Evolutionary conservation across 2,888 invertebrate genomes (phyloP).

Genomic region (Arctia plantaginis): DNA sequence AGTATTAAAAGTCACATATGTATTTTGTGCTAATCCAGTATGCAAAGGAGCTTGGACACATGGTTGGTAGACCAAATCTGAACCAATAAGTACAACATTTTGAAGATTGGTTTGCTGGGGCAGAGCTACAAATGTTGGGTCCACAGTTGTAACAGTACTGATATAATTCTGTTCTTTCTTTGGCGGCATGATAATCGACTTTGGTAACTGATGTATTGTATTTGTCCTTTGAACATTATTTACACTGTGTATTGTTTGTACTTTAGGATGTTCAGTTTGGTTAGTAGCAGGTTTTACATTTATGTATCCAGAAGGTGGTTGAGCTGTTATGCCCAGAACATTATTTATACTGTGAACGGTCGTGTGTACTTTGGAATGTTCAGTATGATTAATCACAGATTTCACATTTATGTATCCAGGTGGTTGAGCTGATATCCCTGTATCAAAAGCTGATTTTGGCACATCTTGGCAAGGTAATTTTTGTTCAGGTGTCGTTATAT

Average conservation of each 20-base stretch:
- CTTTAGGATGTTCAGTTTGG: constrained; percentile 8
- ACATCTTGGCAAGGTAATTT: constrained; percentile 5
- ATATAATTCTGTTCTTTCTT: constrained; percentile 25
- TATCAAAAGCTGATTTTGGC: constrained; percentile 6
- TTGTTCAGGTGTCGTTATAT: constrained; percentile 4
- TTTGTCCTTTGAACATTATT: constrained; percentile 15
- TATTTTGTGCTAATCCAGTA: constrained; percentile 44
- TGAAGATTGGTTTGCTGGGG: constrained; percentile 56
- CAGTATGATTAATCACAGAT: constrained; percentile 8
- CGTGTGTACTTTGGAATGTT: constrained; percentile 7
- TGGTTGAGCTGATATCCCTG: not conserved
- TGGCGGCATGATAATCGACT: constrained; percentile 24
- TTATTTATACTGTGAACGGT: constrained; percentile 18
- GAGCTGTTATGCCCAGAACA: not conserved
- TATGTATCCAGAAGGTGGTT: constrained; percentile 11
- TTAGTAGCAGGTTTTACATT: constrained; percentile 14
- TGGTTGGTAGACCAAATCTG: constrained; percentile 65
- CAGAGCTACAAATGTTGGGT: constrained; percentile 52
- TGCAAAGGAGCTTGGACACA: constrained; percentile 55
- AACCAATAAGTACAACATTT: constrained; percentile 67
- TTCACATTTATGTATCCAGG: constrained; percentile 16
- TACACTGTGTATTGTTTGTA: not conserved
- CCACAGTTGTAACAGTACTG: constrained; percentile 30
- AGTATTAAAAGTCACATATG: constrained; percentile 57
- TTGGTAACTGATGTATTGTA: constrained; percentile 32